phyloP scores from a whole-genome alignment of 1,140 invertebrate species.

The Brachionus sp. region DNA sequence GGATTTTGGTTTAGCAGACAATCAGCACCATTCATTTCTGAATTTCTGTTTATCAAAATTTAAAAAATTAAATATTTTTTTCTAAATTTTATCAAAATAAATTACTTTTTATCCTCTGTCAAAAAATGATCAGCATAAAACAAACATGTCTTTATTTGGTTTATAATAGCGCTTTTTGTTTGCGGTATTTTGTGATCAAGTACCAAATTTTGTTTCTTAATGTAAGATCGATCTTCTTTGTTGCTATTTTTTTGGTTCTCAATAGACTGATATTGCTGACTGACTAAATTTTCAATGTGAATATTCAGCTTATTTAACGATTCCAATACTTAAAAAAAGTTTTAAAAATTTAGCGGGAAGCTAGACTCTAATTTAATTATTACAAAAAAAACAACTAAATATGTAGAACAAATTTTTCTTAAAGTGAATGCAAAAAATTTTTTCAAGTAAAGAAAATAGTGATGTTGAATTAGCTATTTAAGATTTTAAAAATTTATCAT shows the following conservation, averaged over 20 bases:
- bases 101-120: neutral
- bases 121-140: slow-evolving; percentile 13
- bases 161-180: neutral
- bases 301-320: slow-evolving; percentile 22
- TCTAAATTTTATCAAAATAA: neutral
- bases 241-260: neutral
- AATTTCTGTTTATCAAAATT: neutral
- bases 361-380: slow-evolving; percentile 8
- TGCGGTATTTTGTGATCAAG: neutral
- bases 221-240: neutral
- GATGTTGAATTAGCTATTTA: slow-evolving; percentile 17
- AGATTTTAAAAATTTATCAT: neutral
- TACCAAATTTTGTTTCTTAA: slow-evolving; percentile 2
- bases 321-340: neutral
- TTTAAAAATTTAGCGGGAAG: slow-evolving; percentile 26
- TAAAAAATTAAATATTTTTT: neutral
- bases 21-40: neutral
- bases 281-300: neutral
- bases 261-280: neutral
- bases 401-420: neutral
- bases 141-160: slow-evolving; percentile 30
- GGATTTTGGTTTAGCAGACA: neutral
- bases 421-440: slow-evolving; percentile 3
- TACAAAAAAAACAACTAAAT: neutral
- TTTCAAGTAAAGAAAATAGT: neutral